Conservation (phyloP, 2,113 vertebrate species). For the Corythornis vintsioides region DNA sequence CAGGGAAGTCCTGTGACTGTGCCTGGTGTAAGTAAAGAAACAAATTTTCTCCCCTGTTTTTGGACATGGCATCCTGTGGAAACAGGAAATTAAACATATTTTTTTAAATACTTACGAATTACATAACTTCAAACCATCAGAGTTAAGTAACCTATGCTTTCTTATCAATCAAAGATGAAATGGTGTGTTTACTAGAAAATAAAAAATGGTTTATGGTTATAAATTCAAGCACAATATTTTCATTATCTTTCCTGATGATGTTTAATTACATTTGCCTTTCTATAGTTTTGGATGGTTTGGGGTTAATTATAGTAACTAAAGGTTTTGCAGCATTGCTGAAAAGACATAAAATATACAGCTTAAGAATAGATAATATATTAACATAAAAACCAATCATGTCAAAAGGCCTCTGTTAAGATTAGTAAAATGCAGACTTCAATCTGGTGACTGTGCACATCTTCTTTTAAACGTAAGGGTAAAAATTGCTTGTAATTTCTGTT, state of each 20-base stretch:
- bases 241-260: not conserved
- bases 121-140: not conserved
- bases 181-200: not conserved
- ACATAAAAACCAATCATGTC: not conserved
- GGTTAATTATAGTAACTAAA: not conserved
- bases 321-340: not conserved
- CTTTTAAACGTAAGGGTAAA: not conserved
- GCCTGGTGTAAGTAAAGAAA: accelerated
- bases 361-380: not conserved
- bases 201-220: not conserved
- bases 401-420: not conserved
- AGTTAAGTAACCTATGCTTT: not conserved
- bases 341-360: not conserved
- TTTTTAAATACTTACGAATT: not conserved
- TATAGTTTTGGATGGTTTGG: not conserved
- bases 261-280: not conserved
- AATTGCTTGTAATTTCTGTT: not conserved
- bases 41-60: not conserved
- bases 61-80: not conserved
- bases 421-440: not conserved
- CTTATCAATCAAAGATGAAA: not conserved
- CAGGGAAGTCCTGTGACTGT: not conserved
- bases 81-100: not conserved
- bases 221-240: not conserved
- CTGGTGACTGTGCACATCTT: not conserved